These are phyloP conservation scores for Acanthosepion lycidas DNA, from an alignment of 2,888 invertebrate genomes.

Conservation along the genomic window DNA sequence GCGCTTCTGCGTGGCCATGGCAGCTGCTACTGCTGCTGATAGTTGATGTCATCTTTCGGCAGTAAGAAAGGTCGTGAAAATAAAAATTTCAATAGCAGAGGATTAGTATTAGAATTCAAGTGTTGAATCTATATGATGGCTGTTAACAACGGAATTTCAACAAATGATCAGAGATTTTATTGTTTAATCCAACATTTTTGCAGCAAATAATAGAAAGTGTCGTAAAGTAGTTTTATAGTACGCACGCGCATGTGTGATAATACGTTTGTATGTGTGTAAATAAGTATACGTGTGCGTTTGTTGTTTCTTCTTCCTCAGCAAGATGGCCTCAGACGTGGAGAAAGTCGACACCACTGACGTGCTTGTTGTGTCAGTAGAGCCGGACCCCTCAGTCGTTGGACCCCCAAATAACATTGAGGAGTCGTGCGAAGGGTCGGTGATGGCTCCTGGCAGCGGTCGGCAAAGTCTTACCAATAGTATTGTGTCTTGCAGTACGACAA, in stretches of 20 bases:
- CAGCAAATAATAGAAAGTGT: constrained; percentile 9
- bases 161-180: not conserved
- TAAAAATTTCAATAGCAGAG: not conserved
- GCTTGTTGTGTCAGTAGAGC: not conserved
- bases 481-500: constrained; percentile 43
- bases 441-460: not conserved
- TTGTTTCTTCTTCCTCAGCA: not conserved
- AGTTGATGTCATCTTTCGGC: constrained; percentile 7
- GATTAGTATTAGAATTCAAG: not conserved
- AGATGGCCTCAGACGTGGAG: constrained; percentile 45
- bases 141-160: not conserved
- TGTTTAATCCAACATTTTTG: not conserved
- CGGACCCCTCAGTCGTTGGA: not conserved
- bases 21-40: constrained; percentile 35
- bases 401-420: not conserved
- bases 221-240: not conserved
- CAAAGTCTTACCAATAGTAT: constrained; percentile 44
- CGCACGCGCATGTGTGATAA: not conserved
- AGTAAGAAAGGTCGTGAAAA: not conserved
- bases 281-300: not conserved
- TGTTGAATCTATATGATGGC: not conserved
- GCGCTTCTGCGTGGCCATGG: not conserved
- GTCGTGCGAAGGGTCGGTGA: not conserved
- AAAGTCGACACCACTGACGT: constrained; percentile 33
- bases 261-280: not conserved